Evolutionary conservation across 2,888 invertebrate genomes (phyloP), one percentile per base, ranked within the genome.

Genomic region (Ophion costatus): DNA sequence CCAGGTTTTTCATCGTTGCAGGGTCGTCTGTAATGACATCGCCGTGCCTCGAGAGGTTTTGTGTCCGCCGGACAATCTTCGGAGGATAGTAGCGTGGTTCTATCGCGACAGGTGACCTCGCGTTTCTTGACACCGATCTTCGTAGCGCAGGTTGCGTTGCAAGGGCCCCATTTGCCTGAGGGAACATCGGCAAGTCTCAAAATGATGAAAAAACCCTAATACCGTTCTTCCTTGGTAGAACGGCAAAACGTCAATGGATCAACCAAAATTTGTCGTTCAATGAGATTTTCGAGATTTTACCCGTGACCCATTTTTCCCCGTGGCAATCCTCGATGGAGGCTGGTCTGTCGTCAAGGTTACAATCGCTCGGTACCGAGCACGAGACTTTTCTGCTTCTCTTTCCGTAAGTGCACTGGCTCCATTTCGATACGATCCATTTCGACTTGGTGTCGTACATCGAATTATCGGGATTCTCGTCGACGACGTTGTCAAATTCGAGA

Each of bases 401-500:
- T 0, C 92, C 91, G 6, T 86, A 87, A 22, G 83, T n/a, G 63
- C 92, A 93, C 33, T 89, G 89, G 73, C 90, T 91, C 92, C 92
- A 93, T 73, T 91, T 91, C 11, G 92, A 91, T 0, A 92, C 90
- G 56, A 89, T 90, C 92, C 92, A 93, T 76, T 91, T 92, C 0
- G 92, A 89, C 67, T 92, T 92, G 9, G 91, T 89, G 73, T 91
- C 91, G 84, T 92, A 92, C 87, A 91, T 89, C 2, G 92, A 92
- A 80, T 89, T 91, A 71, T 91, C 91, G 5, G 90, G 90, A 83
- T 91, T 91, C 51, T 90, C 92, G 56, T 92, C 92, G 20, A 93
- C 91, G 42, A 93, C 91, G 76, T 93, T 92, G 86, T 92, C 92
- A 69, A 93, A 93, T 66, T 93, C 92, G 51, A 93, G 90, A 20